Conservation (phyloP, 2,113 vertebrate genomes). For the Elephas maximus region DNA sequence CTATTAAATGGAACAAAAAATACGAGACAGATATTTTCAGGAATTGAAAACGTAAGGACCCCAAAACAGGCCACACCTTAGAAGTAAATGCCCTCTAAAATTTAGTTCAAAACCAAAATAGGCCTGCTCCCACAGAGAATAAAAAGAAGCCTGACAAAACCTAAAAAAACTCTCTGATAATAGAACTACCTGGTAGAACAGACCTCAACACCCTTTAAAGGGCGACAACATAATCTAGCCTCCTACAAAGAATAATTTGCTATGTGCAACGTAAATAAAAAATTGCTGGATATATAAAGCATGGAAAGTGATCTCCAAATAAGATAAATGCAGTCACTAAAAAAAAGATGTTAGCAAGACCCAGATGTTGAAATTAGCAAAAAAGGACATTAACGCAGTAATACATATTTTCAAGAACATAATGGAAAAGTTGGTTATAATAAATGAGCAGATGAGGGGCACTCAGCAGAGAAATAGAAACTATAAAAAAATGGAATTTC, state of each 20-base stretch:
- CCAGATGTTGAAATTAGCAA: background rate
- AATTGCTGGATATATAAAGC: background rate
- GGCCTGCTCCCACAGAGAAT: conserved; percentile 28
- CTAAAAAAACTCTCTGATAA: background rate
- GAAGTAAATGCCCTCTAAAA: background rate
- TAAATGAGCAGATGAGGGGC: background rate
- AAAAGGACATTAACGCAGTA: background rate
- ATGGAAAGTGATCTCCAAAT: background rate
- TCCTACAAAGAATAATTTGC: conserved; percentile 40
- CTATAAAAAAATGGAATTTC: conserved; percentile 20
- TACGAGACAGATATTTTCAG: background rate
- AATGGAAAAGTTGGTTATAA: background rate
- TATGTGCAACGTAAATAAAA: conserved; percentile 18
- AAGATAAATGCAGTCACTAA: background rate
- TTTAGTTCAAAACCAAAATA: conserved; percentile 51
- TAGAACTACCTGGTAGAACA: background rate
- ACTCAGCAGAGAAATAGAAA: background rate
- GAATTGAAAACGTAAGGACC: background rate
- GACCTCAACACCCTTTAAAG: background rate
- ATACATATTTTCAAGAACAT: conserved; percentile 5
- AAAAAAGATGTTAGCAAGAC: background rate
- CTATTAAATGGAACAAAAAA: conserved; percentile 41
- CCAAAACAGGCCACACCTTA: background rate
- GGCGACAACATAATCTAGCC: background rate
- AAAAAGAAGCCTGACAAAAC: conserved; percentile 28